These are phyloP conservation scores for Chiloscyllium punctatum DNA, from an alignment of 2,797 vertebrate species.

Conservation along the genomic window DNA sequence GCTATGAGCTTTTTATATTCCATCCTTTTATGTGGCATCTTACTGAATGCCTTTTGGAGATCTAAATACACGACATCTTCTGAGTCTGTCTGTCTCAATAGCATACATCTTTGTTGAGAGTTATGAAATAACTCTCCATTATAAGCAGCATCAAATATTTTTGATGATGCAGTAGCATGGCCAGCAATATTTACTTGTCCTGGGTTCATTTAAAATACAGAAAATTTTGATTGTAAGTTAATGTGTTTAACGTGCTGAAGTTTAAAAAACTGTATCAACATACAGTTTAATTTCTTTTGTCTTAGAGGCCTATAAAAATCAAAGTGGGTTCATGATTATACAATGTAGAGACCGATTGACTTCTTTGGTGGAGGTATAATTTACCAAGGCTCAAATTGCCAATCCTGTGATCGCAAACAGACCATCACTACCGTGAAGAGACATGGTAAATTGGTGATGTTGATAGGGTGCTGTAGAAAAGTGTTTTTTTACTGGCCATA, in stretches of 20 bases:
- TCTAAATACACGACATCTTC: too few species aligned
- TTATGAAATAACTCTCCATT: too few species aligned
- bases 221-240: too few species aligned
- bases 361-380: neutral
- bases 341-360: neutral
- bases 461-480: neutral
- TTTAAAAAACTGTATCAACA: too few species aligned
- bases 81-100: too few species aligned
- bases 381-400: neutral
- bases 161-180: neutral
- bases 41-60: too few species aligned
- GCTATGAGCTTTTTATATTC: too few species aligned
- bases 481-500: neutral
- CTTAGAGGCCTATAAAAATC: neutral
- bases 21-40: too few species aligned
- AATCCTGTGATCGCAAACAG: neutral
- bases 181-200: neutral
- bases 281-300: neutral
- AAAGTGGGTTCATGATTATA: neutral
- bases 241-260: too few species aligned
- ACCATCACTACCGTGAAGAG: too few species aligned
- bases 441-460: neutral
- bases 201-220: too few species aligned
- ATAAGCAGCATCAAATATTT: neutral
- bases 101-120: too few species aligned